These are phyloP conservation scores for Deroptyus accipitrinus DNA, from an alignment of 2,113 vertebrate genomes.

Conservation along the genomic window DNA sequence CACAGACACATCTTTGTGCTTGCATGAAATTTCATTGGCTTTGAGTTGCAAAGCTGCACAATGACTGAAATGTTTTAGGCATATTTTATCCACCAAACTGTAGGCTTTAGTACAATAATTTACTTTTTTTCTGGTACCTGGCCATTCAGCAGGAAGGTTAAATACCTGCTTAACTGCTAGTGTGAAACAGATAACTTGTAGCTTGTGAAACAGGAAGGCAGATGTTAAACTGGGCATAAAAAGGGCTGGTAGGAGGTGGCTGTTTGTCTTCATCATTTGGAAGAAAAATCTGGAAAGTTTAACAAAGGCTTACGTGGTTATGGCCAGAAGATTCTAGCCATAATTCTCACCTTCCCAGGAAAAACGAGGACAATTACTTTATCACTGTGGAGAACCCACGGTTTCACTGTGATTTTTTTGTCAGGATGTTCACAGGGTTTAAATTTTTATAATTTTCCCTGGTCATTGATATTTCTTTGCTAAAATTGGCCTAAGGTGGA, in stretches of 20 bases:
- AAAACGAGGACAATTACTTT: background rate
- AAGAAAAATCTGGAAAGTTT: background rate
- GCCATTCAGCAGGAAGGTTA: background rate
- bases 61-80: background rate
- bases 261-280: background rate
- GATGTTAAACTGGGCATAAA: background rate
- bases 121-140: background rate
- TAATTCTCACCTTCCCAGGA: background rate
- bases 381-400: background rate
- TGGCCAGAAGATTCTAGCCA: background rate
- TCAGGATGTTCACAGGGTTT: background rate
- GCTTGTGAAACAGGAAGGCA: background rate
- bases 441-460: background rate
- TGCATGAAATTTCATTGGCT: background rate
- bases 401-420: background rate
- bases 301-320: background rate
- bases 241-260: background rate
- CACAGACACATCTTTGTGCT: accelerated
- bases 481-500: background rate
- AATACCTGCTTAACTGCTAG: background rate
- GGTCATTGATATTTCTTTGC: background rate
- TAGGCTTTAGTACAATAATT: background rate
- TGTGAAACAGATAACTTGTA: background rate
- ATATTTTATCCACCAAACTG: background rate
- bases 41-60: background rate